Evolutionary conservation across 2,888 invertebrate genomes (phyloP), one percentile per base, ranked within the genome.

Genomic region (Xiphydria camelus): DNA sequence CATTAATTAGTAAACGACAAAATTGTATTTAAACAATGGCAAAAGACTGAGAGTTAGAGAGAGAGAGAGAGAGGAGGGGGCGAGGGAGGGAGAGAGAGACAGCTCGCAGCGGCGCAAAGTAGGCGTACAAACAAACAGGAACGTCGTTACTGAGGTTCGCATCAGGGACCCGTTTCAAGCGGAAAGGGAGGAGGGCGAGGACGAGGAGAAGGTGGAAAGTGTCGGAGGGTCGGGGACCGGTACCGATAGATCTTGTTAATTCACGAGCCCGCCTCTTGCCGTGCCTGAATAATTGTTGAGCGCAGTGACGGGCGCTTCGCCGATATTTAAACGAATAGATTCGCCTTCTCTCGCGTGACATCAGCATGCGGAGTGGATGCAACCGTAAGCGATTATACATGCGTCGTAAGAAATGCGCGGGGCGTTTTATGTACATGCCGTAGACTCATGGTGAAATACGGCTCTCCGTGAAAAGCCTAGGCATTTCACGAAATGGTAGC

Each of bases 1-100:
- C 76, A 79, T 80, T 80, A 80, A 80, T 80, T 80, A 80, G 80
- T 78, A 79, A 80, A 80, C 80, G 80, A 80, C 79, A 78, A 80
- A 80, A 80, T 80, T 80, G 79, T 80, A 79, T 80, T 80, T 80
- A 78, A 79, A 80, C 80, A 80, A 80, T 80, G 75, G 76, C 65
- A 72, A 53, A 55, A 37, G 29, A 25, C 37, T 31, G 63, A 47
- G 61, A 64, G 66, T 56, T 51, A 49, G 55, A 50, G 49, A 33
- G 53, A 49, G 53, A 47, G 36, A 52, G 22, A 36, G 47, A 33
- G 35, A 31, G 14, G 14, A 31, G 44, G 48, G 40, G 52, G 35
- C 45, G 21, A 21, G 5, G 18, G 14, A 26, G 19, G 49, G 29
- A 35, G 46, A 40, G 32, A 41, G 41, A 37, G 46, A 47, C 31